These are phyloP conservation scores for Diploptera punctata DNA, from an alignment of 2,888 invertebrate genomes.

Conservation along the genomic window DNA sequence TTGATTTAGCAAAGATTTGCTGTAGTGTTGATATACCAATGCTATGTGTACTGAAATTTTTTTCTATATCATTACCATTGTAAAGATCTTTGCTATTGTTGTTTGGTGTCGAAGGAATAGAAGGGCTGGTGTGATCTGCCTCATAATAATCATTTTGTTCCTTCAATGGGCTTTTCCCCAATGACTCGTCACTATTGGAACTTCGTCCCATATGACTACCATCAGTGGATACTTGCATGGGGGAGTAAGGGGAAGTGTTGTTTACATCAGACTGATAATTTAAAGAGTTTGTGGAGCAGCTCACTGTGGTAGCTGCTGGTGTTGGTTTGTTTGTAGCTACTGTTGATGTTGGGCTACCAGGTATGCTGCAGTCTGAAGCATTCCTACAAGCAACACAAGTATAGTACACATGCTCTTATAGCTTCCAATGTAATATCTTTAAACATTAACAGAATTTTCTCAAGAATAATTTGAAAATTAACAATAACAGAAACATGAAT, in stretches of 20 bases:
- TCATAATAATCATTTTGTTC: constrained; percentile 8
- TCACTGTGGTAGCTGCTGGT: constrained; percentile 17
- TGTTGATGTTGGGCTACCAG: constrained; percentile 43
- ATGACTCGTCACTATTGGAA: constrained; percentile 38
- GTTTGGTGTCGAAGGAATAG: constrained; percentile 28
- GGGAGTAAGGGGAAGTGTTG: constrained; percentile 57
- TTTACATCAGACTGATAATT: constrained; percentile 45
- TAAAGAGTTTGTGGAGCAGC: constrained; percentile 54
- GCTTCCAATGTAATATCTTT: too few species aligned
- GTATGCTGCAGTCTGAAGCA: constrained; percentile 45
- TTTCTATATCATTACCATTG: constrained; percentile 6
- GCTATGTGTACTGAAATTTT: constrained; percentile 20
- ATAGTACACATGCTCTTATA: too few species aligned
- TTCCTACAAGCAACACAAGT: too few species aligned
- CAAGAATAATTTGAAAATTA: too few species aligned
- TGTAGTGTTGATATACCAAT: constrained; percentile 40
- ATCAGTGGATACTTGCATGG: constrained; percentile 59
- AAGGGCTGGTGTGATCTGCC: constrained; percentile 14
- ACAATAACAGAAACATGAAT: too few species aligned
- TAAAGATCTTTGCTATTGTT: constrained; percentile 13
- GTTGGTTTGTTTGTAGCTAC: constrained; percentile 12
- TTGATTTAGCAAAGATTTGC: constrained; percentile 38
- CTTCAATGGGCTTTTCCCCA: constrained; percentile 27
- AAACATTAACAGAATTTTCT: too few species aligned
- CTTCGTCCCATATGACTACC: constrained; percentile 34